Percentiles rank a stretch among this genome's conserved stretches.
Evolutionary conservation across 2,113 vertebrate genomes (phyloP).

Genomic region (Hydrolagus affinis): DNA sequence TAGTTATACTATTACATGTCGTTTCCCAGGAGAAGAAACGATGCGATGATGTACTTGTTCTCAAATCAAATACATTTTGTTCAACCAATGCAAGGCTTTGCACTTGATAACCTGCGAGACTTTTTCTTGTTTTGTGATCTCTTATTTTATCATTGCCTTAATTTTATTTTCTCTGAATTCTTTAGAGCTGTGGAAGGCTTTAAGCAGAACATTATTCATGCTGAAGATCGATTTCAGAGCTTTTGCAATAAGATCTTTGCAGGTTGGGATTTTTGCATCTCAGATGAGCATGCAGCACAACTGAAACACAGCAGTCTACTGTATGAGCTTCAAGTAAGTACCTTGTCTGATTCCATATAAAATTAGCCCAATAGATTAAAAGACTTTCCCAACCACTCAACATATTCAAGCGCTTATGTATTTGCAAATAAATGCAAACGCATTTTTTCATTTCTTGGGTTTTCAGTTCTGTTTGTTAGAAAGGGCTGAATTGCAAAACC

Average conservation of each 20-base stretch:
- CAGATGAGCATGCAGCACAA: conserved; percentile 57
- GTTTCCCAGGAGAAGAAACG: too few species aligned
- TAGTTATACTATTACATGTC: too few species aligned
- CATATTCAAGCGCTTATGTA: too few species aligned
- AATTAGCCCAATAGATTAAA: not conserved
- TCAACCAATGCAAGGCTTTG: too few species aligned
- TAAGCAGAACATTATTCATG: conserved; percentile 70
- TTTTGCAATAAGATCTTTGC: conserved; percentile 95
- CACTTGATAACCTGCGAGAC: too few species aligned
- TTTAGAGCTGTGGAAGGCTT: conserved; percentile 76
- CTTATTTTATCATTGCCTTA: not conserved
- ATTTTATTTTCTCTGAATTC: not conserved
- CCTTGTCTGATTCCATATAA: not conserved
- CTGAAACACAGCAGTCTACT: conserved; percentile 76
- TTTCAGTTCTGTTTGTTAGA: too few species aligned
- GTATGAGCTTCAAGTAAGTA: conserved; percentile 74
- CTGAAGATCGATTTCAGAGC: conserved; percentile 81
- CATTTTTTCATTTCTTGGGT: too few species aligned
- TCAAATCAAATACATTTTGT: too few species aligned
- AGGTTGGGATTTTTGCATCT: conserved; percentile 94
- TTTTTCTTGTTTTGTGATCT: not conserved
- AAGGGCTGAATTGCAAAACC: too few species aligned
- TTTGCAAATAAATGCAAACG: too few species aligned
- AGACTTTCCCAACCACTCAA: too few species aligned
- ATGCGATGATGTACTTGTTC: too few species aligned